Evolutionary conservation across 2,113 vertebrate species (phyloP).

Genomic region (Neotoma lepida): DNA sequence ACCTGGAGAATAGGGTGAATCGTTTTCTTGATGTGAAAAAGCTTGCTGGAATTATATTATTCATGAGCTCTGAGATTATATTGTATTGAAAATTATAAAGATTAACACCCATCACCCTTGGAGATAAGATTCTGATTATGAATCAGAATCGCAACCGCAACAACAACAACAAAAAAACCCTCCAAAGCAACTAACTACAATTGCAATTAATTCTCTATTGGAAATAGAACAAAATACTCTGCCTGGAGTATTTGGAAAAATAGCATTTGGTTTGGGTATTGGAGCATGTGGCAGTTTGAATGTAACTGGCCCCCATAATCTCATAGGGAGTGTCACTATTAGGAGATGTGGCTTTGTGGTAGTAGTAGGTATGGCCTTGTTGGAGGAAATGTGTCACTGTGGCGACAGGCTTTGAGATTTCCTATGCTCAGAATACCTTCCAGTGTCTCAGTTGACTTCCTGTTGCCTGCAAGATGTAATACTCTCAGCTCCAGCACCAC

Average conservation of each 20-base stretch:
- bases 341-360: not conserved
- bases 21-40: not conserved
- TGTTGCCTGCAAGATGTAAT: not conserved
- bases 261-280: not conserved
- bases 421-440: not conserved
- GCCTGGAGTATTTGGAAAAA: not conserved
- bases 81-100: constrained; percentile 17
- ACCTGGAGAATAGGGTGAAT: not conserved
- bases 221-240: not conserved
- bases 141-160: not conserved
- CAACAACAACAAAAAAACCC: too few relatives aligned
- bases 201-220: not conserved
- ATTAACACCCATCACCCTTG: not conserved
- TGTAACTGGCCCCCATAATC: not conserved
- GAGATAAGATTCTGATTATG: constrained; percentile 9
- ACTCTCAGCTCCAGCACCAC: not conserved
- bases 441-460: not conserved
- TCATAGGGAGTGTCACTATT: not conserved
- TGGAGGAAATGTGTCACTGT: not conserved
- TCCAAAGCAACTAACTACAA: not conserved
- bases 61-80: not conserved
- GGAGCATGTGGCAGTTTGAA: not conserved
- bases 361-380: not conserved
- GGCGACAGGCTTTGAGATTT: not conserved
- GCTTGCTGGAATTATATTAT: constrained; percentile 30